A percentile compares a stretch with the other conserved stretches of the same genome.
Conservation (phyloP, 2,888 invertebrate species). For the Drosophila recens region DNA sequence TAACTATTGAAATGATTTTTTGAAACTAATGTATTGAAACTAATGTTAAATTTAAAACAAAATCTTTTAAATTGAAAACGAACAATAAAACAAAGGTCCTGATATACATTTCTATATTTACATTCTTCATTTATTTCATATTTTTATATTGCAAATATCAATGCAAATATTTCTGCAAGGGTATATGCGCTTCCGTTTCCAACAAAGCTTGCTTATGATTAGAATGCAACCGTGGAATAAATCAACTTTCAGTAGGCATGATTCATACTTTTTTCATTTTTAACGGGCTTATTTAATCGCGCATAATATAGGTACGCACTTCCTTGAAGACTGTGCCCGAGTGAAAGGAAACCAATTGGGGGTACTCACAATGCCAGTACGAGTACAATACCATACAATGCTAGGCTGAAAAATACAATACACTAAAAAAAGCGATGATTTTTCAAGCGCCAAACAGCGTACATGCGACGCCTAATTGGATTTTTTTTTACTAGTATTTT, state of each 20-base stretch:
- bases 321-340: constrained; percentile 35
- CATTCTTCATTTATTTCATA: too few species aligned
- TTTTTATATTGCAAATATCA: too few species aligned
- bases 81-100: too few species aligned
- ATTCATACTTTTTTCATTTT: constrained; percentile 44
- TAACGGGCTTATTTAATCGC: constrained; percentile 42
- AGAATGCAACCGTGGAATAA: constrained; percentile 58
- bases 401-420: constrained; percentile 17
- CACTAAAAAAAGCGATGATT: constrained; percentile 52
- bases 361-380: constrained; percentile 14
- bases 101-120: too few species aligned
- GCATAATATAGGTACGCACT: constrained; percentile 40
- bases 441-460: constrained; percentile 58
- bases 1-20: too few species aligned
- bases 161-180: neutral
- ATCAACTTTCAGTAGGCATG: constrained; percentile 53
- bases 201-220: constrained; percentile 39
- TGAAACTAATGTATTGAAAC: too few species aligned
- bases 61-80: too few species aligned
- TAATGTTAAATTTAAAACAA: too few species aligned
- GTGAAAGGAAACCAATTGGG: constrained; percentile 38
- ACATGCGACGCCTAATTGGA: constrained; percentile 64
- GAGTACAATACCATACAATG: constrained; percentile 14
- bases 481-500: constrained; percentile 30
- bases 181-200: neutral